These are phyloP conservation scores for Sarcophaga variegata DNA, from an alignment of 2,888 invertebrate species.

Conservation along the genomic window DNA sequence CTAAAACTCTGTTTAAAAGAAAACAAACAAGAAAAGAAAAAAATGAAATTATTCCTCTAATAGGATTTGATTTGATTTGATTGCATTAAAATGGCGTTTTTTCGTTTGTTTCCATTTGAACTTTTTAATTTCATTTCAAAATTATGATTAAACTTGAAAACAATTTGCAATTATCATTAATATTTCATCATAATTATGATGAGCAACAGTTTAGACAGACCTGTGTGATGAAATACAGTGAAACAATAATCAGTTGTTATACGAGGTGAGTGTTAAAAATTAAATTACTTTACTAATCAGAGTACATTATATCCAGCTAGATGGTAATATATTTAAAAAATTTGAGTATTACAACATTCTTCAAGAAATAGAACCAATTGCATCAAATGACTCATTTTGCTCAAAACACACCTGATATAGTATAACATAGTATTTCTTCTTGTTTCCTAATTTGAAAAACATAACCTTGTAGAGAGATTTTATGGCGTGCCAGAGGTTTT, in stretches of 20 bases:
- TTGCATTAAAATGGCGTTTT: slow-evolving; percentile 76
- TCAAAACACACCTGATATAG: too few species aligned
- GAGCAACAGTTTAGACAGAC: not conserved
- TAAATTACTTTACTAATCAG: not conserved
- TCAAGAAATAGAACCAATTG: too few species aligned
- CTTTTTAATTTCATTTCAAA: slow-evolving; percentile 40
- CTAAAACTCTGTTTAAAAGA: not conserved
- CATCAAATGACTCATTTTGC: too few species aligned
- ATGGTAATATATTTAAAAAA: too few species aligned
- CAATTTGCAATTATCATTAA: slow-evolving; percentile 58
- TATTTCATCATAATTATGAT: slow-evolving; percentile 44
- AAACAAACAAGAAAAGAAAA: not conserved
- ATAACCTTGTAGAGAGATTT: too few species aligned
- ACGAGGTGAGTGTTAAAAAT: not conserved
- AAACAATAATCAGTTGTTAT: too few species aligned
- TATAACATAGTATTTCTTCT: too few species aligned
- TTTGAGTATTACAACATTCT: too few species aligned
- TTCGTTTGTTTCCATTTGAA: slow-evolving; percentile 47
- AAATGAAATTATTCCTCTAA: slow-evolving; percentile 57
- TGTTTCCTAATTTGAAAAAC: too few species aligned
- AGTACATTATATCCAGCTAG: too few species aligned
- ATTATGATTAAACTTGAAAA: slow-evolving; percentile 56
- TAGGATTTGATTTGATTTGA: slow-evolving; percentile 72
- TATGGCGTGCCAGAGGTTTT: too few species aligned
- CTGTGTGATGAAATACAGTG: too few species aligned